Conservation (phyloP, 92 coral and sea anemone genomes). For the Bergia sp. region DNA sequence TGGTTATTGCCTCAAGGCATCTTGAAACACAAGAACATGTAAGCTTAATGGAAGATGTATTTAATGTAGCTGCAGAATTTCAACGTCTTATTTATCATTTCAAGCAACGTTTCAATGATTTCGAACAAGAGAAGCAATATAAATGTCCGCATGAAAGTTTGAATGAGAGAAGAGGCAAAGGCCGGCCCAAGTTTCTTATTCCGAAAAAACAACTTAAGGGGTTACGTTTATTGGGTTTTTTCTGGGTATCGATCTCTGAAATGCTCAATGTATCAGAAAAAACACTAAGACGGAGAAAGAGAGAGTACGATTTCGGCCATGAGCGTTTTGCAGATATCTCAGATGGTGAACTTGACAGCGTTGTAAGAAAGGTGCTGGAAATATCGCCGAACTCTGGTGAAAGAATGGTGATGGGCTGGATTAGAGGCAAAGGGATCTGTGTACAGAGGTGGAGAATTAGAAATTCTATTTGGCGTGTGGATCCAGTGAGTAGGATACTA, state of each 20-base stretch:
- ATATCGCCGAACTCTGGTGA: conserved; percentile 23
- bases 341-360: conserved; percentile 21
- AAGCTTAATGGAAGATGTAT: too few species aligned
- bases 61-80: conserved; percentile 37
- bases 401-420: conserved; percentile 43
- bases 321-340: conserved; percentile 15
- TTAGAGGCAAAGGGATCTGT: neutral
- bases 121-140: neutral
- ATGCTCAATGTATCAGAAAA: conserved; percentile 46
- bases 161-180: conserved; percentile 38
- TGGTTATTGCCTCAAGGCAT: too few species aligned
- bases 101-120: conserved; percentile 50
- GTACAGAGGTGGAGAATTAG: too few species aligned
- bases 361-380: conserved; percentile 12
- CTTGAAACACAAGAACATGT: too few species aligned
- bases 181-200: conserved; percentile 56
- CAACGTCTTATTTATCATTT: conserved; percentile 37
- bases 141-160: conserved; percentile 2
- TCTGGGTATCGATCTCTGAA: conserved; percentile 45
- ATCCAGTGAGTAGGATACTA: too few species aligned
- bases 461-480: too few species aligned
- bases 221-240: conserved; percentile 53
- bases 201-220: conserved; percentile 57
- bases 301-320: conserved; percentile 4
- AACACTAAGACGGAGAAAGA: conserved; percentile 47